These are phyloP conservation scores for Oithona nana DNA, from an alignment of 2,888 invertebrate species.

Conservation along the genomic window DNA sequence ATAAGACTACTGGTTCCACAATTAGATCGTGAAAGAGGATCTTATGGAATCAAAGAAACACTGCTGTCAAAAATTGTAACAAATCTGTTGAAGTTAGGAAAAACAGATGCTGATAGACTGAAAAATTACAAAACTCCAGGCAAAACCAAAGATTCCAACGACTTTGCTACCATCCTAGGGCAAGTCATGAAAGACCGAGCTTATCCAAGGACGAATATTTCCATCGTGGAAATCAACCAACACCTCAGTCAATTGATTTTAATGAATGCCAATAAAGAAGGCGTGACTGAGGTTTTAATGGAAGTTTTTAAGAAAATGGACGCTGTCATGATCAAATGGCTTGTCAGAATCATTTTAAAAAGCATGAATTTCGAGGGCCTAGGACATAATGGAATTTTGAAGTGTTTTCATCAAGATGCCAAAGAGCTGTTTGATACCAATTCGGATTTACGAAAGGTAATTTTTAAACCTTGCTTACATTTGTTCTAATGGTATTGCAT, in stretches of 20 bases:
- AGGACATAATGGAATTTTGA: constrained; percentile 46
- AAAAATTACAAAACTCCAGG: constrained; percentile 31
- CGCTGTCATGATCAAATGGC: constrained; percentile 50
- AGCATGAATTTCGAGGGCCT: constrained; percentile 52
- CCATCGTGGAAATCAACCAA: constrained; percentile 39
- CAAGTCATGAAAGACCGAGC: constrained; percentile 40
- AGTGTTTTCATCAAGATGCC: constrained; percentile 57
- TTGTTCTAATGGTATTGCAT: no score
- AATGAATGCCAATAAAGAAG: constrained; percentile 24
- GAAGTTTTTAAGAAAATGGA: constrained; percentile 45
- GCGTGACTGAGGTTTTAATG: constrained; percentile 42
- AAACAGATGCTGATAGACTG: constrained; percentile 36
- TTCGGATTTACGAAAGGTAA: constrained; percentile 45
- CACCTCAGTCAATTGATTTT: constrained; percentile 33
- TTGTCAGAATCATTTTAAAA: constrained; percentile 68
- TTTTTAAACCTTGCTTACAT: no score
- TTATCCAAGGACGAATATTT: constrained; percentile 27
- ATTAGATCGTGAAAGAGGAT: constrained; percentile 52
- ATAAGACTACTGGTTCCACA: constrained; percentile 58
- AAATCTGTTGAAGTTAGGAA: constrained; percentile 48
- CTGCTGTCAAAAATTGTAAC: constrained; percentile 51
- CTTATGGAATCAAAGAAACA: constrained; percentile 63
- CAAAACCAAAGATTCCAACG: constrained; percentile 33
- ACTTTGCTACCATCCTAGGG: constrained; percentile 63
- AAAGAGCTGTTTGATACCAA: constrained; percentile 50